Conservation (phyloP, 2,797 vertebrate species). For the Parambassis ranga region DNA sequence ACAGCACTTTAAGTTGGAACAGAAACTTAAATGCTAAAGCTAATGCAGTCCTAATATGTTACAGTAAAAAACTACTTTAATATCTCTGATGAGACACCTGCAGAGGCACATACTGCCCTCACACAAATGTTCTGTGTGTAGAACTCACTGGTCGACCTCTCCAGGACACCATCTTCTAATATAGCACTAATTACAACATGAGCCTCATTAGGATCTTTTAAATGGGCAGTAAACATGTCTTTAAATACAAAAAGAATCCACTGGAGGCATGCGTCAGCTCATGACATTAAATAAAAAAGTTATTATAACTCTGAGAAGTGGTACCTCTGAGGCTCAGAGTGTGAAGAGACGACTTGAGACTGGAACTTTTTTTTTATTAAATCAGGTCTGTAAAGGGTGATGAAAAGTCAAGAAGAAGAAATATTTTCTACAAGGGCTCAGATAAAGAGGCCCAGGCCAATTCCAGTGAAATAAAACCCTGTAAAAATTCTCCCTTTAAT, state of each 20-base stretch:
- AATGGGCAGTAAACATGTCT: neutral
- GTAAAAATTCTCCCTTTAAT: neutral
- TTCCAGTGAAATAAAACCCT: neutral
- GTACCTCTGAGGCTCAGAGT: neutral
- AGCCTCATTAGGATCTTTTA: neutral
- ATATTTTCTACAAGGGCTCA: neutral
- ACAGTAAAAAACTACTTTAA: conserved; percentile 14
- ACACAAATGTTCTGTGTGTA: neutral
- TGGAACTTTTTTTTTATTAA: neutral
- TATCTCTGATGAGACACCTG: conserved; percentile 12
- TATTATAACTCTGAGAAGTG: neutral
- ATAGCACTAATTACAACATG: conserved; percentile 20
- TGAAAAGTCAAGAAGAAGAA: neutral
- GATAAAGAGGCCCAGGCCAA: neutral
- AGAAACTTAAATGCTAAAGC: too few species aligned
- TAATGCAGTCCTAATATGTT: too few species aligned
- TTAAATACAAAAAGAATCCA: neutral
- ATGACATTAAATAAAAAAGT: neutral
- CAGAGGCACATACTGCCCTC: neutral
- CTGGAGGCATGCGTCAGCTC: neutral
- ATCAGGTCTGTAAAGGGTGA: neutral
- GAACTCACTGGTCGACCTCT: conserved; percentile 46
- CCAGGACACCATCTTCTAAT: conserved; percentile 8
- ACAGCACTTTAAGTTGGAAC: too few species aligned
- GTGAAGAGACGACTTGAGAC: neutral